phyloP scores from a whole-genome alignment of 2,888 invertebrate genomes.

The Drosophila hamatofila region DNA sequence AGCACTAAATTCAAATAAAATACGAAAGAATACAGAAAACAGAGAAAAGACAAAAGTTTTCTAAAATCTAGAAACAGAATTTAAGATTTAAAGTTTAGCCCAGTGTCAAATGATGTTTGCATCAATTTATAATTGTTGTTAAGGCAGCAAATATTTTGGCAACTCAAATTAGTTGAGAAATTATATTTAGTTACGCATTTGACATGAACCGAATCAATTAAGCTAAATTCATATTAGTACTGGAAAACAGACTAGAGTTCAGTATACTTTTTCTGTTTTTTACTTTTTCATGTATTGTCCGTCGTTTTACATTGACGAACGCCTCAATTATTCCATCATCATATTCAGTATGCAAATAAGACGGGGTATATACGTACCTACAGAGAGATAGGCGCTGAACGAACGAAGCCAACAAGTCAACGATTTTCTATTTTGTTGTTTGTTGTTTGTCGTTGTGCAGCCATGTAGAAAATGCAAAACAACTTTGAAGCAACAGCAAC shows the following conservation, averaged over 20 bases:
- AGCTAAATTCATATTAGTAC: too few relatives aligned
- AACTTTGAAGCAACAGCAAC: conserved; percentile 19
- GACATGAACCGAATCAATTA: too few relatives aligned
- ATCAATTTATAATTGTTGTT: conserved; percentile 36
- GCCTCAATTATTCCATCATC: conserved; percentile 69
- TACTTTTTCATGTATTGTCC: conserved; percentile 13
- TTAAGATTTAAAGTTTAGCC: conserved; percentile 37
- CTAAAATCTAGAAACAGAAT: conserved; percentile 6
- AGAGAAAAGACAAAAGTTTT: not conserved
- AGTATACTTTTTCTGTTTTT: not conserved
- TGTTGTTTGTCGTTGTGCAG: conserved; percentile 59
- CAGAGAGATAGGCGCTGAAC: not conserved
- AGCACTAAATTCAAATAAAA: conserved; percentile 60
- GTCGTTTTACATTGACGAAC: conserved; percentile 9
- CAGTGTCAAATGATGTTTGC: conserved; percentile 41
- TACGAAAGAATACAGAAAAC: not conserved
- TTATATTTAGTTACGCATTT: conserved; percentile 20
- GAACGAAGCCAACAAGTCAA: conserved; percentile 24
- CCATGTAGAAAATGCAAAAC: conserved; percentile 65
- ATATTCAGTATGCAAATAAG: conserved; percentile 72
- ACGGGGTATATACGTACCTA: conserved; percentile 6
- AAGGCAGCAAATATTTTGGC: conserved; percentile 34
- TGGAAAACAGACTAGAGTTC: not conserved
- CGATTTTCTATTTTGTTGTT: conserved; percentile 44
- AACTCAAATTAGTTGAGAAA: conserved; percentile 20